Evolutionary conservation across 1,140 invertebrate species (phyloP), one percentile per base, ranked within the genome.

Genomic region (Drosophila littoralis): DNA sequence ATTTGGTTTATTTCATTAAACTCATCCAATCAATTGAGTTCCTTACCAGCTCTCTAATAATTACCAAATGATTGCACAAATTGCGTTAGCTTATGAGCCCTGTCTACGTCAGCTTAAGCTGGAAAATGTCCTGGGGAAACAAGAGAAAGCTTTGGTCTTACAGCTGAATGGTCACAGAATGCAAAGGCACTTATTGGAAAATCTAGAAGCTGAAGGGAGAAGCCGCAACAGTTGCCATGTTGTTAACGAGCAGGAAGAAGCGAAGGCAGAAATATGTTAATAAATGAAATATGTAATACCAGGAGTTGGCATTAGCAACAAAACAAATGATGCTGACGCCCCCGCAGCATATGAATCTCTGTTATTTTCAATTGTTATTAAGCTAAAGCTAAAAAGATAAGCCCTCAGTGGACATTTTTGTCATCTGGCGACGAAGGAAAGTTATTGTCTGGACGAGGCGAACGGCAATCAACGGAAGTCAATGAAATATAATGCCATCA

Each of bases 281-380:
- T 54, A 70, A 74, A 74, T 85, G 66, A 78, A 52, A 71, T 66
- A 77, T 75, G 81, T 69, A 57, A 61, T 60, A 52, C 67, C 71
- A 81, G 74, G 40, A 64, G 75, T 81, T 81, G 70, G 66, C 70
- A 81, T 65, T 77, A 66, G 81, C 72, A 60, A 78, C 57, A 51
- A 38, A 17, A 67, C 36, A 59, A 58, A 57, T 52, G 38, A 22
- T 15, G 8, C 12, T 46, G 42, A 10, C 8, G 40, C 6, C 48
- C 46, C 33, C 32, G 28, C 1, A 22, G 32, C 36, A 40, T 58
- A 33, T 12, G 46, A 58, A 35, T 51, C 10, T 10, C 12, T 9
- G 28, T 17, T 22, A 17, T 7, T n/a, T n/a, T 60, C 7, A 38
- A 61, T 48, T 48, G 40, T 55, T 43, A 55, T 54, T 36, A 35